phyloP scores from a whole-genome alignment of 2,797 vertebrate species.

The Hydrophis major region DNA sequence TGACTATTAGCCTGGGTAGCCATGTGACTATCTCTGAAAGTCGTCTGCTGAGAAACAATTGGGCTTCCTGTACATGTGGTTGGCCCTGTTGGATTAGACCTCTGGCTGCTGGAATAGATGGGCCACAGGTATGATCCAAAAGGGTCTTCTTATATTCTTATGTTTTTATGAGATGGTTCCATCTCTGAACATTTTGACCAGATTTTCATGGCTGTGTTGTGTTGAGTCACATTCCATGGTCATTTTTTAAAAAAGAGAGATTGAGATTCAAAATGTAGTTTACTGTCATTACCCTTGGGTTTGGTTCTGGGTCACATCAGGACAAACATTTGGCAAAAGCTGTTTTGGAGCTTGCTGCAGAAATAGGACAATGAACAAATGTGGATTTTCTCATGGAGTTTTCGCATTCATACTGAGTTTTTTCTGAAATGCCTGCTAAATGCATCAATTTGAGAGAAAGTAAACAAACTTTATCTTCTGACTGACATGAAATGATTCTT shows the following conservation, averaged over 20 bases:
- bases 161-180: background rate
- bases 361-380: background rate
- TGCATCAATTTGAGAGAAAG: background rate
- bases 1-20: background rate
- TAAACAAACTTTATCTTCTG: background rate
- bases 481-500: background rate
- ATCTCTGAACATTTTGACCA: background rate
- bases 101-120: background rate
- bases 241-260: background rate
- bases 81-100: background rate
- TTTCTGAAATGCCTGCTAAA: background rate
- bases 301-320: background rate
- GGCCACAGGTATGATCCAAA: background rate
- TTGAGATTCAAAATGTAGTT: background rate
- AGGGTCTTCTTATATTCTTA: background rate
- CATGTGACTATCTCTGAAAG: background rate
- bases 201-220: background rate
- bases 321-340: background rate
- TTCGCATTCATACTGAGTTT: background rate
- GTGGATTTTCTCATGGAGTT: conserved; percentile 1
- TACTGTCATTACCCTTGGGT: background rate
- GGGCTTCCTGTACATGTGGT: background rate
- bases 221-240: background rate
- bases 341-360: background rate
- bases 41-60: background rate